These are phyloP conservation scores for Lasioglossum pauxillum DNA, from an alignment of 2,888 invertebrate genomes.

Conservation along the genomic window DNA sequence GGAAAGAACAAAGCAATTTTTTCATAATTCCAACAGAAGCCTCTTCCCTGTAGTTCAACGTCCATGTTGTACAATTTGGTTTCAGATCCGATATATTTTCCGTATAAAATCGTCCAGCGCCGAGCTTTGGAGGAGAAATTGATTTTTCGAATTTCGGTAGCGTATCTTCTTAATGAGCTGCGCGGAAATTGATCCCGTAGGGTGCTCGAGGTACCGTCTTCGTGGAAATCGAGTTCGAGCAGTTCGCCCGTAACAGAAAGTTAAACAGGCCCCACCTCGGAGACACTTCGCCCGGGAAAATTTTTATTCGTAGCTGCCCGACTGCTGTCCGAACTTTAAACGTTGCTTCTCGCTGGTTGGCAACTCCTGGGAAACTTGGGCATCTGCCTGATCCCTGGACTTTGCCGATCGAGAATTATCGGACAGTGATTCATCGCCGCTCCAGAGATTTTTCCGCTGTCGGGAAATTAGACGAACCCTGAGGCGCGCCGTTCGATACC, in stretches of 20 bases:
- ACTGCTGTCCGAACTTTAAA: background rate
- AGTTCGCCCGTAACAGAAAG: conserved; percentile 4
- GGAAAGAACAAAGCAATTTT: background rate
- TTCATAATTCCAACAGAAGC: background rate
- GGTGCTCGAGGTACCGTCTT: background rate
- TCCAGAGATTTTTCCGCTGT: background rate
- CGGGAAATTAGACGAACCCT: background rate
- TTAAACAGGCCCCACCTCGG: background rate
- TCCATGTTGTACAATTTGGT: too few species aligned
- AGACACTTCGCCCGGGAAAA: background rate
- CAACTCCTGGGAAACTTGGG: background rate
- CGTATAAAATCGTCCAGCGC: too few species aligned
- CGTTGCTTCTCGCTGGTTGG: background rate
- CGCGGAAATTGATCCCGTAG: background rate
- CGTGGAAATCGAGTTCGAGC: background rate
- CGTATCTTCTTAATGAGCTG: background rate
- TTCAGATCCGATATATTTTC: too few species aligned
- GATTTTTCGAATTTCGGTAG: background rate
- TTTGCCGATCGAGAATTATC: background rate
- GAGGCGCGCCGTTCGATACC: background rate
- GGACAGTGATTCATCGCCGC: background rate
- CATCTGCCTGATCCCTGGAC: background rate
- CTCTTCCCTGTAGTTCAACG: background rate
- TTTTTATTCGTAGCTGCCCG: conserved; percentile 1
- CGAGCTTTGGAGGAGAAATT: background rate